These are phyloP conservation scores for Diphyllodes magnificus DNA, from an alignment of 2,113 vertebrate species.

Conservation along the genomic window DNA sequence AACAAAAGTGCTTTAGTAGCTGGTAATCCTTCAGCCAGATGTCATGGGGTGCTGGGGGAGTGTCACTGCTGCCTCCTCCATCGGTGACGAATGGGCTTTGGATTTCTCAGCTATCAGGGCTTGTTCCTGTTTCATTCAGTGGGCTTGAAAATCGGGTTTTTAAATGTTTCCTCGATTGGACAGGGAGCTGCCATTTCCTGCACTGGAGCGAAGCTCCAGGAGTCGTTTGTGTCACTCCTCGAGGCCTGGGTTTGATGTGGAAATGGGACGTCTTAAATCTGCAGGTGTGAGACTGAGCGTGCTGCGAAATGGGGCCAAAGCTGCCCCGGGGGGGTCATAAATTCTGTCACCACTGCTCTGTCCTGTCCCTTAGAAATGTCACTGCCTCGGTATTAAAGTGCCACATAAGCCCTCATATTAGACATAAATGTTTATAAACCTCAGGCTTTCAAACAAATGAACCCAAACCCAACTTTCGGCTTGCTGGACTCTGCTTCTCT, in stretches of 20 bases:
- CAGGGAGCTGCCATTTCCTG: background rate
- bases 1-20: background rate
- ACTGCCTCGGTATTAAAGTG: background rate
- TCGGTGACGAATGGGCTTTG: background rate
- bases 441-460: background rate
- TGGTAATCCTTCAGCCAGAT: background rate
- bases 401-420: rapidly evolving
- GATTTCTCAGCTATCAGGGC: background rate
- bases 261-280: background rate
- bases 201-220: background rate
- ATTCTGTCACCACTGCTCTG: too few relatives aligned
- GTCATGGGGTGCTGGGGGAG: background rate
- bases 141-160: background rate
- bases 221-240: background rate
- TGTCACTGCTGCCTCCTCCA: background rate
- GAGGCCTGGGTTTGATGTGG: background rate
- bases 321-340: background rate
- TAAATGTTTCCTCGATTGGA: background rate
- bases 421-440: background rate
- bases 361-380: background rate
- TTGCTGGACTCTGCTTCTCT: background rate
- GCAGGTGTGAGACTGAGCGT: background rate
- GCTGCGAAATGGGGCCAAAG: background rate
- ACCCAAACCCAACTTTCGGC: background rate
- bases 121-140: background rate